These are phyloP conservation scores for Ellobius talpinus DNA, from an alignment of 2,113 vertebrate species.

Conservation along the genomic window DNA sequence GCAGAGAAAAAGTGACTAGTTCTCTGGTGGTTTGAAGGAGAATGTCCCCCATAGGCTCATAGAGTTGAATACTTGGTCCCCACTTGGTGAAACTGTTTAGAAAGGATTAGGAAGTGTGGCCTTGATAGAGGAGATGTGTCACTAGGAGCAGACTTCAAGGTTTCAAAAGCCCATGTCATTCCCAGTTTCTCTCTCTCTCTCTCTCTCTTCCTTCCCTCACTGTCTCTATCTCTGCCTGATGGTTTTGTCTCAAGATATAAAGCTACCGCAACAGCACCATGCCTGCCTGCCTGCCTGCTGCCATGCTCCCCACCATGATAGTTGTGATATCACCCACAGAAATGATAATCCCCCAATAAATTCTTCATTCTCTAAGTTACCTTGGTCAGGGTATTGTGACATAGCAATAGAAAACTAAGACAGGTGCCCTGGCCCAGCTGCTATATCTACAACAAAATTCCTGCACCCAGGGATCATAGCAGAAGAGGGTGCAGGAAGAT, in stretches of 20 bases:
- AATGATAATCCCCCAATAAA: not conserved
- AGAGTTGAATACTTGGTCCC: not conserved
- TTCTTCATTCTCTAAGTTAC: not conserved
- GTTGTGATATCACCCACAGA: not conserved
- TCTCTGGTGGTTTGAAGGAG: not conserved
- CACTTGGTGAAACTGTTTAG: not conserved
- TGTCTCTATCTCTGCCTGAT: rapidly evolving
- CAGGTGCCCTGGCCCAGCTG: not conserved
- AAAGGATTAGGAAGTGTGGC: not conserved
- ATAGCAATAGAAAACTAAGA: not conserved
- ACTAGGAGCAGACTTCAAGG: not conserved
- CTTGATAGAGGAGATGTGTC: not conserved
- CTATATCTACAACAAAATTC: not conserved
- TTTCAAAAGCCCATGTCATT: not conserved
- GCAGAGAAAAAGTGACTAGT: not conserved
- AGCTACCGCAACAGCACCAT: not conserved
- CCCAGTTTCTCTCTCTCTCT: not conserved
- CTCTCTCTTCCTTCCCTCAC: not conserved
- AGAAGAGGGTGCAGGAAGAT: not conserved
- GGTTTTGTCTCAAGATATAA: not conserved
- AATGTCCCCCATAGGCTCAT: not conserved
- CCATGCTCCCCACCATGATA: not conserved
- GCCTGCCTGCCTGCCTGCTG: not conserved
- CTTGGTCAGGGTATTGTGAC: not conserved
- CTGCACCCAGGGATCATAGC: not conserved